phyloP scores from a whole-genome alignment of 2,113 vertebrate genomes.

The Sinocyclocheilus anshuiensis region DNA sequence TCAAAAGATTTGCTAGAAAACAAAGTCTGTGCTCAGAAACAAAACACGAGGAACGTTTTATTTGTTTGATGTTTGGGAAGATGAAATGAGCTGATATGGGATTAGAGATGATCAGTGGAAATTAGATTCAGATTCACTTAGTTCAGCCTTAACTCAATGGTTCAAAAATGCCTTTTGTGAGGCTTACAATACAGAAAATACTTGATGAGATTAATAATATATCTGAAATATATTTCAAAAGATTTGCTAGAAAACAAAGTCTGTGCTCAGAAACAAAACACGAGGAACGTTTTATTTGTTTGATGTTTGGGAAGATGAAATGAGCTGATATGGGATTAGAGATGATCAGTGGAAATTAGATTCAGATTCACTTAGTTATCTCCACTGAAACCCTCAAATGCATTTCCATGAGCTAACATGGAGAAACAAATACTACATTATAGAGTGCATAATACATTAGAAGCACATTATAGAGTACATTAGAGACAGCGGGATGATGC shows the following conservation, averaged over 20 bases:
- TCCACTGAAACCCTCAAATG: slow-evolving; percentile 3
- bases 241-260: not conserved
- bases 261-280: not conserved
- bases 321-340: not conserved
- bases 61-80: not conserved
- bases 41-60: not conserved
- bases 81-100: not conserved
- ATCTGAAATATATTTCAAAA: not conserved
- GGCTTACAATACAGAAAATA: not conserved
- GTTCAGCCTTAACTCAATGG: not conserved
- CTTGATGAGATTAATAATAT: not conserved
- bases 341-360: not conserved
- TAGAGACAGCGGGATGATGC: not conserved
- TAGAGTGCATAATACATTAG: not conserved
- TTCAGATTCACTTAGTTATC: not conserved
- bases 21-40: not conserved
- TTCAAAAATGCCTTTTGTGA: not conserved
- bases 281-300: not conserved
- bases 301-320: not conserved
- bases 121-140: not conserved
- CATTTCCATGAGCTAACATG: slow-evolving; percentile 3
- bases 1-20: not conserved
- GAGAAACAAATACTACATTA: slow-evolving; percentile 1
- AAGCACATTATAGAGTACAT: slow-evolving; percentile 4
- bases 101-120: not conserved